Conservation (phyloP, 2,797 vertebrate species). For the Dromococcyx pavoninus region DNA sequence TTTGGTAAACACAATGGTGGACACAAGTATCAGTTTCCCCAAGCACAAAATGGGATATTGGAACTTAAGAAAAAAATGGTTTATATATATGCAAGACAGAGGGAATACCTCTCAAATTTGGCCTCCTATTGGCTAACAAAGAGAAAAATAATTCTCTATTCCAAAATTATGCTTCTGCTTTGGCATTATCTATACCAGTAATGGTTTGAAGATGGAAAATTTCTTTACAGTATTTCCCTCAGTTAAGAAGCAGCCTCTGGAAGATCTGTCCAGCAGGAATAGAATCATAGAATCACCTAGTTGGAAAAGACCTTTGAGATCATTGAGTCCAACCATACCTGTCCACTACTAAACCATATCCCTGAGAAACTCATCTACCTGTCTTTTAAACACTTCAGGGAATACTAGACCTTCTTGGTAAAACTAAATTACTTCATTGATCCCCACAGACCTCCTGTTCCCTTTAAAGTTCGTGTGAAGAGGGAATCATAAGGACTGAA, state of each 20-base stretch:
- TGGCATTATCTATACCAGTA: not conserved
- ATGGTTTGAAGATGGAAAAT: not conserved
- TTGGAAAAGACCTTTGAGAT: too few relatives aligned
- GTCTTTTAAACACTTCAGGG: too few relatives aligned
- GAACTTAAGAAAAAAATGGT: not conserved
- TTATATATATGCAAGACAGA: not conserved
- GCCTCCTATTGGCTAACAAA: not conserved
- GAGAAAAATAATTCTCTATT: not conserved
- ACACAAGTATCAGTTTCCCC: not conserved
- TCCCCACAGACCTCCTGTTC: not conserved
- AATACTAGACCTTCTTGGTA: not conserved
- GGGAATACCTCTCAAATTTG: not conserved
- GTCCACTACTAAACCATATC: too few relatives aligned
- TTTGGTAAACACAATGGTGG: not conserved
- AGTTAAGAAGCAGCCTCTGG: not conserved
- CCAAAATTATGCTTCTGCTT: not conserved
- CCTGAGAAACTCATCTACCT: too few relatives aligned
- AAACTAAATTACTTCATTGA: slow-evolving; percentile 14
- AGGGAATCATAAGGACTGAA: not conserved
- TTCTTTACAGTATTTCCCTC: not conserved
- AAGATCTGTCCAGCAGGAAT: not conserved
- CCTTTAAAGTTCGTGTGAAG: not conserved
- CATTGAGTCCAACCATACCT: too few relatives aligned
- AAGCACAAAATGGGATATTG: not conserved
- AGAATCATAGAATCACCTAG: too few relatives aligned